Percentiles rank a stretch among this genome's conserved stretches.
phyloP scores from a whole-genome alignment of 1,140 invertebrate genomes.

The Drosophila sechellia region DNA sequence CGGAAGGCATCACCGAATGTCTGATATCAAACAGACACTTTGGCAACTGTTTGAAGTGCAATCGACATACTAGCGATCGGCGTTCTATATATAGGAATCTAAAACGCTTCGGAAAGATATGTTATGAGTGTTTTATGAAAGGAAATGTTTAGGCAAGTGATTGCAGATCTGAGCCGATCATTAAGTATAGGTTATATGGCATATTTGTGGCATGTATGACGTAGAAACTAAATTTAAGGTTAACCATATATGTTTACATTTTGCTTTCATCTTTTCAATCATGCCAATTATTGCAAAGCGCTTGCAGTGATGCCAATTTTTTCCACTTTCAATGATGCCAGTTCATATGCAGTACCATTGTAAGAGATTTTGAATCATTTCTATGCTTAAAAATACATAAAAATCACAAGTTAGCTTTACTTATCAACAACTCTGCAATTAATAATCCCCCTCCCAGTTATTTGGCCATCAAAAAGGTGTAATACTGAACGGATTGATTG shows the following conservation, averaged over 20 bases:
- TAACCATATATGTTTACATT: background rate
- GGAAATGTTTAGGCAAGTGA: slow-evolving; percentile 48
- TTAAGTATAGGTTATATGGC: slow-evolving; percentile 13
- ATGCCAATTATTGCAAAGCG: background rate
- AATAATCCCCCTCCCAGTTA: background rate
- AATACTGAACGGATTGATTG: slow-evolving; percentile 19
- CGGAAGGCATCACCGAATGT: slow-evolving; percentile 64
- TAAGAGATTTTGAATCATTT: background rate
- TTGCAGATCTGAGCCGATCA: slow-evolving; percentile 35
- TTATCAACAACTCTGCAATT: background rate
- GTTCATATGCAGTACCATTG: no score
- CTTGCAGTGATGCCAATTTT: background rate
- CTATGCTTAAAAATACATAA: no score
- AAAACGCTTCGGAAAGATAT: slow-evolving; percentile 2
- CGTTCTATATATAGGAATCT: slow-evolving; percentile 25
- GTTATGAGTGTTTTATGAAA: slow-evolving; percentile 37
- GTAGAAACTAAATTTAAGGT: background rate
- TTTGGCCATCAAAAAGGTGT: slow-evolving; percentile 13
- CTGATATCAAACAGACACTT: slow-evolving; percentile 81
- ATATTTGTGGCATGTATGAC: background rate
- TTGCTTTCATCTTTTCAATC: background rate
- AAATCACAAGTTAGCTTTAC: no score
- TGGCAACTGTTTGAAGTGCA: slow-evolving; percentile 81
- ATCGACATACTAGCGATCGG: slow-evolving; percentile 57
- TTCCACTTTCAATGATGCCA: background rate